Base-by-base conservation (phyloP, 2,113 vertebrate genomes). In the Ariopsis seemanni region DNA sequence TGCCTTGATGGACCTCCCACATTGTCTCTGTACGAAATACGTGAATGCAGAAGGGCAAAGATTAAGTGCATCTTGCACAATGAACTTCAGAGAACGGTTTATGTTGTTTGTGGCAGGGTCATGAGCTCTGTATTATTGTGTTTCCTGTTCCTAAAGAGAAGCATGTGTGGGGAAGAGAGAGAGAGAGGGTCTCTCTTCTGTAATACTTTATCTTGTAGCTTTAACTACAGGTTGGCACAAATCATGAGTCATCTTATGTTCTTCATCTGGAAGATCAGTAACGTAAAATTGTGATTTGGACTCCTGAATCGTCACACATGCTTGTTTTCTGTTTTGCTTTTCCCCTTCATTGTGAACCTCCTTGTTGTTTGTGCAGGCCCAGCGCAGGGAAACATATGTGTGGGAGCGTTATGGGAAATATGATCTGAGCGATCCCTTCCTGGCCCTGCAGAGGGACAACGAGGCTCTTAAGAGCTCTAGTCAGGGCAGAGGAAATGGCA, bases 371-470 rank as follows among this genome's bases (percentile, higher is more conserved):
- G 62, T 88, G 78, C 90, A 99, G 98, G 97, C 97, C 55, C 97
- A 99, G 89, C 95, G 94, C 65, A 97, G 96, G 92, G 97, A 99
- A 86, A 94, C 96, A 0, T 98, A 97, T 89, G 95, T 99, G 82
- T 97, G 97, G 92, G 97, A 99, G 81, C 98, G 96, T 86, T 99
- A 99, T 92, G 97, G 97, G 77, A 96, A 96, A 89, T 99, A 98
- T 87, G 97, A 97, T 94, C 96, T 99, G 94, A 99, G 97, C 57
- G 97, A 99, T 75, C 98, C 98, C 1, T 88, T 99, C 85, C 95
- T 97, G 95, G 98, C 98, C 53, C 89, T 99, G 82, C 98, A 99
- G 93, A 95, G 98, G 88, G 98, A 99, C 94, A 95, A 95, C 78
- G 97, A 99, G 93, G 94, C 95, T 0, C 93, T 97, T 30, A 97